phyloP scores from a whole-genome alignment of 2,797 vertebrate genomes.

The Ctenopoma multispine region DNA sequence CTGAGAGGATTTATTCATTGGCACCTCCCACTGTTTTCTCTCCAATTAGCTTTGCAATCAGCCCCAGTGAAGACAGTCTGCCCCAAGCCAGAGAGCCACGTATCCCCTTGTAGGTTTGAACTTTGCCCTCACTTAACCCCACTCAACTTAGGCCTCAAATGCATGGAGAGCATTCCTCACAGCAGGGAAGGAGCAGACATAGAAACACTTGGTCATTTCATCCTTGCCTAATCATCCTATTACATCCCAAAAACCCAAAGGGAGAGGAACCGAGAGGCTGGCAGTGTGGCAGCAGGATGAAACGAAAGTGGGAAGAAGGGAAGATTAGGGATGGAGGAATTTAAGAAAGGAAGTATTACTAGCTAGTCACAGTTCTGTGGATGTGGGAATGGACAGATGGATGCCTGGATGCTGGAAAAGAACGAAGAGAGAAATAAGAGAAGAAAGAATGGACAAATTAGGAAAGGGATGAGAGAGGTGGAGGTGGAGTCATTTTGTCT shows the following conservation, averaged over 20 bases:
- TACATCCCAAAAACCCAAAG: conserved; percentile 51
- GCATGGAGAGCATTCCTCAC: conserved; percentile 43
- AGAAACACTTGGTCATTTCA: conserved; percentile 66
- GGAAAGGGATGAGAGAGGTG: background rate
- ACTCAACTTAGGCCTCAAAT: conserved; percentile 21
- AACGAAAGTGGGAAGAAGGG: conserved; percentile 25
- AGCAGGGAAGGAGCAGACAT: conserved; percentile 47
- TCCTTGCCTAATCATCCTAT: conserved; percentile 70
- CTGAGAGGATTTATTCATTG: conserved; percentile 61
- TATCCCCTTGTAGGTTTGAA: conserved; percentile 43
- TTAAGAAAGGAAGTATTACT: conserved; percentile 6
- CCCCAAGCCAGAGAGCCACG: conserved; percentile 22
- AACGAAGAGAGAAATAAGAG: background rate
- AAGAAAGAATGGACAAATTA: background rate
- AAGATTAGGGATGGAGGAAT: conserved; percentile 18
- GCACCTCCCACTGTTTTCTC: conserved; percentile 74
- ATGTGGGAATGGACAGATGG: background rate
- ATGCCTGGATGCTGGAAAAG: background rate
- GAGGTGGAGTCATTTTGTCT: background rate
- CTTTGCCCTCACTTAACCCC: conserved; percentile 29
- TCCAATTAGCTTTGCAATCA: conserved; percentile 72
- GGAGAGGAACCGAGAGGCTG: conserved; percentile 24
- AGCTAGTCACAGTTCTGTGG: background rate
- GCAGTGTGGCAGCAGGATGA: conserved; percentile 19
- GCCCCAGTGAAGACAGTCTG: conserved; percentile 37